Base-by-base conservation (phyloP, 2,113 vertebrate species). In the Prinia subflava region DNA sequence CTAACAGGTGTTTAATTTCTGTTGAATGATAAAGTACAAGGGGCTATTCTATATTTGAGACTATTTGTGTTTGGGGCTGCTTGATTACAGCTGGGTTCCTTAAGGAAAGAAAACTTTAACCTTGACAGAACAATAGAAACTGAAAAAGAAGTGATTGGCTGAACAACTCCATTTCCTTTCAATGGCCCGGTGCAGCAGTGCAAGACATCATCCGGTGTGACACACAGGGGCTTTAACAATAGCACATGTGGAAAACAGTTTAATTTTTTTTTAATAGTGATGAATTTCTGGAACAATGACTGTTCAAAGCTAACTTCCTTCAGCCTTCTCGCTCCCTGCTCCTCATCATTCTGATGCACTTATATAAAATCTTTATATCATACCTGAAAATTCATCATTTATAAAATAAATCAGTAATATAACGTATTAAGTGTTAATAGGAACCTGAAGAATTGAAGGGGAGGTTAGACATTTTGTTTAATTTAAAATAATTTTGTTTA, bases 1-100 rank as follows among this genome's bases (percentile, higher is more conserved):
- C 65, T 83, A 96, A 93, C 96, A 96, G 95, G 94, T 95, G 83
- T 90, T 97, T 96, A 80, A 64, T 81, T 85, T 94, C 87, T 92
- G 30, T 80, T 64, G 44, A 65, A 87, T 86, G 59, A 81, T 12
- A 81, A 83, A 50, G 10, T 23, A 53, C 23, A 19, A 23, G 28
- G 2, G 39, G 11, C 39, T 39, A 39, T 39, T 39, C 39, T 2
- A 50, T 60, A 64, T 90, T 94, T 57, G 47, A 67, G 71, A 77
- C 64, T 77, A 39, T 39, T 44, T 41, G 62, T 47, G 41, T 87
- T 92, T 67, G 68, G 28, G 71, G 74, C 50, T 90, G 52, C 42
- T 96, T 93, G 77, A 96, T 93, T 97, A 89, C 83, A 94, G 89
- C 76, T 75, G 65, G 57, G 44, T 71, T 78, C 74, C 82, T 91